phyloP scores from a whole-genome alignment of 2,797 vertebrate genomes.

The Myotis vivesi region DNA sequence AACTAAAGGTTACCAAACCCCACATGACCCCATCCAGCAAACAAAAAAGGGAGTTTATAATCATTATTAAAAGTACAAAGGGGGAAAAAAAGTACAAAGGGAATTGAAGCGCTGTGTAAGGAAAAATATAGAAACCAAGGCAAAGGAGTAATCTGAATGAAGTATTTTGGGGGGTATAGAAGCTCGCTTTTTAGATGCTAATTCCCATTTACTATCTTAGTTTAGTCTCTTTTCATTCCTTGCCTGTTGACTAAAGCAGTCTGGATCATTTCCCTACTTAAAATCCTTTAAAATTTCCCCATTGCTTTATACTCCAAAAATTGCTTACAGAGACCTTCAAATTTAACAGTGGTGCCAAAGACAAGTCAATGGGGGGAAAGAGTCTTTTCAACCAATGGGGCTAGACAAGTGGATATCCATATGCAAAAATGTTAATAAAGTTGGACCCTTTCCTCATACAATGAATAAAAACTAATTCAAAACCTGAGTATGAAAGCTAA shows the following conservation, averaged over 20 bases:
- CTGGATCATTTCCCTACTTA: constrained; percentile 3
- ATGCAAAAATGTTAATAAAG: neutral
- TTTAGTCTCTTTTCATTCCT: neutral
- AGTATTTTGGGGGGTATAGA: neutral
- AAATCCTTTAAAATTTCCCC: constrained; percentile 10
- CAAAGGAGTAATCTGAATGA: neutral
- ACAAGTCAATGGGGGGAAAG: neutral
- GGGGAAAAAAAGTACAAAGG: neutral
- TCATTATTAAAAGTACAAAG: constrained; percentile 6
- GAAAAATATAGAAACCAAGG: neutral
- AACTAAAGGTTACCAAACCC: neutral
- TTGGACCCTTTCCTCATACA: neutral
- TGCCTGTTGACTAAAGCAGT: neutral
- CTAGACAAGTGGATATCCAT: neutral
- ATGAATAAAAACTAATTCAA: constrained; percentile 41
- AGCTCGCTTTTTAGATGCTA: neutral
- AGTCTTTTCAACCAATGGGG: neutral
- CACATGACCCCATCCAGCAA: neutral
- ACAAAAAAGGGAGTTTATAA: neutral
- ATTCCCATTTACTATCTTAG: neutral
- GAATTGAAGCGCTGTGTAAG: neutral
- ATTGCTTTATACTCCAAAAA: constrained; percentile 19
- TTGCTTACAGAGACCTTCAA: neutral
- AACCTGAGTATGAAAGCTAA: neutral
- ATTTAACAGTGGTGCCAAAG: neutral